Base-by-base conservation (phyloP, 2,888 invertebrate species). In the Gymnocheta viridis region DNA sequence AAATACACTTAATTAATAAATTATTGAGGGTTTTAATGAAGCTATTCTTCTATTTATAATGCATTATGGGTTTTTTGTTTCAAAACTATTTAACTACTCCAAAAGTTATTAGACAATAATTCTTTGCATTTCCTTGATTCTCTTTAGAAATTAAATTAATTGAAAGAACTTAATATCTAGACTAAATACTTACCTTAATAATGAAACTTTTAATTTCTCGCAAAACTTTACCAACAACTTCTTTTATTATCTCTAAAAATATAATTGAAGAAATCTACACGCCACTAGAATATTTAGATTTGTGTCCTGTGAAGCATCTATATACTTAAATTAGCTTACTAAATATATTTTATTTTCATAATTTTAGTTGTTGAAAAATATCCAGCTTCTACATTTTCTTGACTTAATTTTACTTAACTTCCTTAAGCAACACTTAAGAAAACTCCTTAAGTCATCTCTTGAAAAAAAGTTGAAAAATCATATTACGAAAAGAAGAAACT, bases 331-430 rank as follows among this genome's bases (percentile, higher is more conserved):
- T 35, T 69, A 44, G 54, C 67, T 67, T n/a, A 22, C 35, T 62
- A 69, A 69, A 69, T 81, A 74, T 74, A 44, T 69, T 51, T 41
- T 19, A 54, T 81, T 74, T 81, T 67, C 58, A 60, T 69, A 60
- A 41, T 67, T 58, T 44, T 44, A 17, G 29, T 47, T 19, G 24
- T 12, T 19, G n/a, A n/a, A 17, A n/a, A 27, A 24, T 29, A 38
- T 49, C 41, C 17, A 60, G 29, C 38, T 62, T 73, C 27, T 78
- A 22, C 17, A 49, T 74, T 60, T 70, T 62, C 70, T 81, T 69
- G 74, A 81, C 74, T 81, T 81, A 81, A 81, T 81, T 81, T 81
- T 44, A 74, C 44, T 81, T 74, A 74, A 74, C 81, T 81, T 81
- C 67, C 60, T 74, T 69, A 47, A 54, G 67, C 74, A 54, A 54